Base-by-base conservation (phyloP, 2,888 invertebrate genomes). In the Scaptomyza parva region DNA sequence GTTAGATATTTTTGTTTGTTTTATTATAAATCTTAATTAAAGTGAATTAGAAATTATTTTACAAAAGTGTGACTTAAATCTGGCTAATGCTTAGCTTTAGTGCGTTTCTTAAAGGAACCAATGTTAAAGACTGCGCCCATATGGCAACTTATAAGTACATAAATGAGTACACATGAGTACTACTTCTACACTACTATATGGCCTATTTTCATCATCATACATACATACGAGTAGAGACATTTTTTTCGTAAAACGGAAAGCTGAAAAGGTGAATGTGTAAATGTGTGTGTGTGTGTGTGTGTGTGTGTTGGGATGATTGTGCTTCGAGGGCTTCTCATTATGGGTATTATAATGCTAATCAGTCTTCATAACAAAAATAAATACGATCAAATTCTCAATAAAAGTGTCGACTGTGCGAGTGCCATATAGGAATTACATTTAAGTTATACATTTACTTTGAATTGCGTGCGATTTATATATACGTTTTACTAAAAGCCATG, bases 301-400 rank as follows among this genome's bases (percentile, higher is more conserved):
- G n/a, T n/a, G n/a, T n/a, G n/a, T n/a, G n/a, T n/a, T n/a, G 30
- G 39, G 26, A 30, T 65, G 17, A 18, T 33, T 20, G 51, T 63
- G 63, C 51, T 52, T 48, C 22, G 18, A 43, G 64, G 50, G 52
- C 43, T 48, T 39, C 26, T 61, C 60, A 50, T 51, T 58, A 18
- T 33, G 40, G 65, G 44, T 76, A 44, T 78, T 63, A 83, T 71
- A 89, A 74, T 76, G 79, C 89, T 84, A 88, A 88, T 85, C 84
- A 85, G 89, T 88, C 84, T 85, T 85, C 43, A 79, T 72, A 80
- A 85, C 88, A 66, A 88, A 84, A 85, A 82, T 58, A 50, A 78
- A 78, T 62, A 70, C 43, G 62, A 48, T 61, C 40, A 53, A 78
- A 37, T 63, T 37, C 48, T 53, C 58, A 61, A 63, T 52, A 22